phyloP scores from a whole-genome alignment of 2,888 invertebrate genomes.

The Seira musarum region DNA sequence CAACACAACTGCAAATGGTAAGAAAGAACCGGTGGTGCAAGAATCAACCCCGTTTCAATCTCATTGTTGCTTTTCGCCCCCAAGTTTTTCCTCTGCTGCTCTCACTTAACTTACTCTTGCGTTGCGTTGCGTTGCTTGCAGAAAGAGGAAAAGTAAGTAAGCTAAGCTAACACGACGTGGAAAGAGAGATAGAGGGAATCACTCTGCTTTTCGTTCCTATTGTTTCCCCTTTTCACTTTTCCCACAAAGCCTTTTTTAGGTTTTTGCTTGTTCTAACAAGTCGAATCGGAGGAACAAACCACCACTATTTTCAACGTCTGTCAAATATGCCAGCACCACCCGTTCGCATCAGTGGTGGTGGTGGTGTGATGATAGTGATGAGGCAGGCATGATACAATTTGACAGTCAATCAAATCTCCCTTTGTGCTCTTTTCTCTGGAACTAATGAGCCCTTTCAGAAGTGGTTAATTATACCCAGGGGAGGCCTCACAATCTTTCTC shows the following conservation, averaged over 20 bases:
- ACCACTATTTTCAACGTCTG: too few species aligned
- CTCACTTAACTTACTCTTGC: too few species aligned
- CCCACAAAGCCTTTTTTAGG: not conserved
- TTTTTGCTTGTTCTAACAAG: not conserved
- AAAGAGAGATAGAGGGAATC: too few species aligned
- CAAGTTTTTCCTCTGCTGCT: conserved; percentile 8
- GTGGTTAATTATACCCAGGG: conserved; percentile 44
- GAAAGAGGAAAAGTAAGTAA: too few species aligned
- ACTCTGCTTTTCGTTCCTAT: not conserved
- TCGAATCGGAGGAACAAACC: too few species aligned
- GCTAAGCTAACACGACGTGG: not conserved
- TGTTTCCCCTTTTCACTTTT: conserved; percentile 6
- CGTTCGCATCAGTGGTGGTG: not conserved
- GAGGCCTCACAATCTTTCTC: conserved; percentile 22
- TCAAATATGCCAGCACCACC: too few species aligned
- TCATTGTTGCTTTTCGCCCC: conserved; percentile 35
- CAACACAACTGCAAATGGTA: not conserved
- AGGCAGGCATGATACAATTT: conserved; percentile 24
- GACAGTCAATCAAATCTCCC: conserved; percentile 61
- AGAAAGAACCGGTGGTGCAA: conserved; percentile 4
- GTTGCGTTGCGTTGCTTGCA: too few species aligned
- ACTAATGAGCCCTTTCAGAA: conserved; percentile 55
- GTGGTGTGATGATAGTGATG: conserved; percentile 21
- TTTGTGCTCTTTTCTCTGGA: conserved; percentile 36
- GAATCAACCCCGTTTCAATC: conserved; percentile 9